Evolutionary conservation across 2,888 invertebrate species (phyloP).

Genomic region (Acanthacorydalis orientalis): DNA sequence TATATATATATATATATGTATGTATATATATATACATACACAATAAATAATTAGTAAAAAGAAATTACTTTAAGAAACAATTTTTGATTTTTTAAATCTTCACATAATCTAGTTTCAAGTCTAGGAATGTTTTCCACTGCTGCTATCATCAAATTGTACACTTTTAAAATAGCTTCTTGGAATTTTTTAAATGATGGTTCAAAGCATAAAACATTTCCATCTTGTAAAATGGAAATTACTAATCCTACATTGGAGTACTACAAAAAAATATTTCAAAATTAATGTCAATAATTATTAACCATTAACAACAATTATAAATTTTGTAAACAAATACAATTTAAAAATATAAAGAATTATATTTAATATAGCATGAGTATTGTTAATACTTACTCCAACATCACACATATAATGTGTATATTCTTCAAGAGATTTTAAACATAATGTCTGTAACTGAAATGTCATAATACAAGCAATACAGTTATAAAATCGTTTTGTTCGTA

Average conservation of each 20-base stretch:
- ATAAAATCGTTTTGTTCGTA: slow-evolving; percentile 60
- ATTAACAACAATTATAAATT: neutral
- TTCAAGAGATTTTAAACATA: slow-evolving; percentile 63
- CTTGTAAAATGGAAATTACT: slow-evolving; percentile 34
- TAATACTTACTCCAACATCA: slow-evolving; percentile 48
- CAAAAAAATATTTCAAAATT: neutral
- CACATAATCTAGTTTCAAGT: slow-evolving; percentile 62
- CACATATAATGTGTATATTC: slow-evolving; percentile 63
- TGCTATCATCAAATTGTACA: slow-evolving; percentile 59
- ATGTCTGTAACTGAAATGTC: slow-evolving; percentile 71
- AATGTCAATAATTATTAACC: too few relatives aligned
- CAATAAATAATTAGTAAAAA: neutral
- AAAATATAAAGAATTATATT: neutral
- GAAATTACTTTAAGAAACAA: slow-evolving; percentile 17
- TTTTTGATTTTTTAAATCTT: slow-evolving; percentile 33
- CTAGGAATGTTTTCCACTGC: slow-evolving; percentile 56
- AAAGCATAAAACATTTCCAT: slow-evolving; percentile 47
- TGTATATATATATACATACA: too few relatives aligned
- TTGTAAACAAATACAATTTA: neutral
- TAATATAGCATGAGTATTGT: neutral
- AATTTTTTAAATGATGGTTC: slow-evolving; percentile 64
- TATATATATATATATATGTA: too few relatives aligned
- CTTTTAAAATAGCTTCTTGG: slow-evolving; percentile 45
- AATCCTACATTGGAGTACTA: slow-evolving; percentile 1
- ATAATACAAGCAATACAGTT: slow-evolving; percentile 74